Conservation (phyloP, 1,140 invertebrate species). For the Drosophila aff. region DNA sequence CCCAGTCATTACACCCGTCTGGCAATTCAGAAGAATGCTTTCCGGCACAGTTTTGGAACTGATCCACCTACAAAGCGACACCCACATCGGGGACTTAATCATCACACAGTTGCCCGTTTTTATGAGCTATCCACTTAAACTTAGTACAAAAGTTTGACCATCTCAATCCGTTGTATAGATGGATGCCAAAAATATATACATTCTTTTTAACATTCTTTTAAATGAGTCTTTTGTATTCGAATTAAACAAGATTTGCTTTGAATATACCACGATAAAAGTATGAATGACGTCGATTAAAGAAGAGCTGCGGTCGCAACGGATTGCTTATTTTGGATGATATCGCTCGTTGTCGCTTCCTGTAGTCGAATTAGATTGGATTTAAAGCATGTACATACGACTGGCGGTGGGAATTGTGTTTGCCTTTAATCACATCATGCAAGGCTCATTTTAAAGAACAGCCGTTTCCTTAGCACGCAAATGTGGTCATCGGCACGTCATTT, state of each 20-base stretch:
- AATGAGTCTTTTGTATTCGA: constrained; percentile 69
- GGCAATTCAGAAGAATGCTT: constrained; percentile 2
- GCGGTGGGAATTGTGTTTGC: constrained; percentile 39
- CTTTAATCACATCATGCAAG: constrained; percentile 55
- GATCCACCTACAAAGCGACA: constrained; percentile 10
- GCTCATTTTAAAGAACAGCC: constrained; percentile 26
- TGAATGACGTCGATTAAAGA: constrained; percentile 58
- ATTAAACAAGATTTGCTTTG: constrained; percentile 71
- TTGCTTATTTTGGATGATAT: constrained; percentile 60
- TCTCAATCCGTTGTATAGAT: constrained; percentile 62
- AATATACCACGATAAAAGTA: constrained; percentile 66
- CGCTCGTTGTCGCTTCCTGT: constrained; percentile 64
- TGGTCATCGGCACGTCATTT: constrained; percentile 28
- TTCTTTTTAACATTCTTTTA: constrained; percentile 21
- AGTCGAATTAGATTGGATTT: constrained; percentile 37
- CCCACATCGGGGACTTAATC: constrained; percentile 5
- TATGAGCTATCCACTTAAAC: constrained; percentile 53
- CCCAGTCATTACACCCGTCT: constrained; percentile 1
- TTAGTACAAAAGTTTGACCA: constrained; percentile 63
- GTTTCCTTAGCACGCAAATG: constrained; percentile 55
- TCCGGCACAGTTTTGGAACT: constrained; percentile 9
- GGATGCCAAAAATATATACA: constrained; percentile 60
- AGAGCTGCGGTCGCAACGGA: constrained; percentile 58
- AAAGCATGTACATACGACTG: constrained; percentile 19
- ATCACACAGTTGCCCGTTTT: constrained; percentile 12